These are phyloP conservation scores for Acomys russatus DNA, from an alignment of 2,797 vertebrate genomes.

Conservation along the genomic window DNA sequence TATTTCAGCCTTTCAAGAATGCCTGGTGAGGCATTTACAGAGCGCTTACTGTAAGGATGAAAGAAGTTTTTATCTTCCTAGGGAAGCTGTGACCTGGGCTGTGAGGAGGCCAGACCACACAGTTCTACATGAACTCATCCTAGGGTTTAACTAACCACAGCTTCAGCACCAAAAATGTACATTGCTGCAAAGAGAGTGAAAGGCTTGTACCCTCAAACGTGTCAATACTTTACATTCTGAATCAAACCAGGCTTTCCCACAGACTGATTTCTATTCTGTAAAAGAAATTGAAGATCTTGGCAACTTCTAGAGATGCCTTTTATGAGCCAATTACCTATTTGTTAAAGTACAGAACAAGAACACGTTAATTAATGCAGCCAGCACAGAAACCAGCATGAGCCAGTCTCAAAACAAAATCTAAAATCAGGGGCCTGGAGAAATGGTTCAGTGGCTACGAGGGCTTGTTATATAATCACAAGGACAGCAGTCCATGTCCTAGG, in stretches of 20 bases:
- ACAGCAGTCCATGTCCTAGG: background rate
- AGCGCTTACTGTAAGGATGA: conserved; percentile 42
- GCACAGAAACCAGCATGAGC: background rate
- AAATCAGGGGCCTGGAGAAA: background rate
- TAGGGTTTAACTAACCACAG: background rate
- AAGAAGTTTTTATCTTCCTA: conserved; percentile 42
- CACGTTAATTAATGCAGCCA: background rate
- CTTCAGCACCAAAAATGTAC: background rate
- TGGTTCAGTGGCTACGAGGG: background rate
- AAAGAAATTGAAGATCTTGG: conserved; percentile 46
- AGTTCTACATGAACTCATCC: background rate
- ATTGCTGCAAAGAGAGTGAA: background rate
- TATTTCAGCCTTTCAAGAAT: conserved; percentile 41
- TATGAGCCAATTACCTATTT: conserved; percentile 59
- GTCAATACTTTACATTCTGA: conserved; percentile 58
- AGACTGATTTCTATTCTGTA: conserved; percentile 21
- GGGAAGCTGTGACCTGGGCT: conserved; percentile 23
- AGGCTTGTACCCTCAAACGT: background rate
- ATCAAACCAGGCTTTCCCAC: conserved; percentile 18
- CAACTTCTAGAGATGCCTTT: conserved; percentile 3
- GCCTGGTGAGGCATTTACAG: background rate
- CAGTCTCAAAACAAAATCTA: background rate
- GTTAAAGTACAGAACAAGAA: conserved; percentile 29
- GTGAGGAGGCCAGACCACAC: conserved; percentile 42
- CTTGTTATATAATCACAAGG: background rate